phyloP scores from a whole-genome alignment of 1,140 invertebrate genomes.

The Oryctes rhinoceros region DNA sequence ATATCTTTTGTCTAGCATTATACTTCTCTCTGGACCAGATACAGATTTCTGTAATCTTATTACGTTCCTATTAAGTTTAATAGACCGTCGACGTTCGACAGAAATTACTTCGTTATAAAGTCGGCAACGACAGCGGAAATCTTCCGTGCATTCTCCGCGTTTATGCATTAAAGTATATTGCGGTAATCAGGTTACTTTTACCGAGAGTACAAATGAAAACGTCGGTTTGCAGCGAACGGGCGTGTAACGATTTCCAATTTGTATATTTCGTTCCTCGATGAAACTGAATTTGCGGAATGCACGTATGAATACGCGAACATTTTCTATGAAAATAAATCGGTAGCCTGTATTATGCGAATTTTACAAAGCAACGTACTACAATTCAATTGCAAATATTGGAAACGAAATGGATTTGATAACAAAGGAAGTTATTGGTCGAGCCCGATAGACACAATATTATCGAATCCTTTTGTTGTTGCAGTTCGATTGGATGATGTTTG shows the following conservation, averaged over 20 bases:
- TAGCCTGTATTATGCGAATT: slow-evolving; percentile 13
- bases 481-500: slow-evolving; percentile 24
- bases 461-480: slow-evolving; percentile 21
- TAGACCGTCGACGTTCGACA: neutral
- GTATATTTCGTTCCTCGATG: neutral
- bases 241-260: neutral
- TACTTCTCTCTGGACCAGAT: neutral
- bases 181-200: neutral
- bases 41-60: slow-evolving; percentile 22
- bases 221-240: neutral
- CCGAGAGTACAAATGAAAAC: neutral
- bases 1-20: neutral
- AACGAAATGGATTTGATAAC: slow-evolving; percentile 27
- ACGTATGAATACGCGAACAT: neutral
- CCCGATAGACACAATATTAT: slow-evolving; percentile 9
- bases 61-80: slow-evolving; percentile 23
- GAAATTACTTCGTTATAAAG: slow-evolving; percentile 12
- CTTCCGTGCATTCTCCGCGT: neutral
- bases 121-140: neutral
- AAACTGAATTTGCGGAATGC: neutral
- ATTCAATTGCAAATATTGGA: slow-evolving; percentile 14
- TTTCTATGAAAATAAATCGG: neutral
- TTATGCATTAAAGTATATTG: neutral
- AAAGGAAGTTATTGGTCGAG: slow-evolving; percentile 6
- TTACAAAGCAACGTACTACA: slow-evolving; percentile 10